phyloP scores from a whole-genome alignment of 2,888 invertebrate genomes.

The Oscheius sp. region DNA sequence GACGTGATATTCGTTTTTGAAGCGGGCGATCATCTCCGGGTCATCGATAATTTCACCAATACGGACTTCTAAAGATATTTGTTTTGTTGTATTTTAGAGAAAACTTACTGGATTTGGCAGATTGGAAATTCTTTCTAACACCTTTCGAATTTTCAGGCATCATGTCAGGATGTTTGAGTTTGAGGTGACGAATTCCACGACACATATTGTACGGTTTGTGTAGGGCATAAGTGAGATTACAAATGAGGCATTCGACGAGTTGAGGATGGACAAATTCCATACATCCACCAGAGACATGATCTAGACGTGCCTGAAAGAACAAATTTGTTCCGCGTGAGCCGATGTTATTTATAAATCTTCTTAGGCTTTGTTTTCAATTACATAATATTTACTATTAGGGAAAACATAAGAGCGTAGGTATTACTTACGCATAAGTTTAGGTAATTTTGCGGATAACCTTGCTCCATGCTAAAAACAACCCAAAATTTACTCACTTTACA shows the following conservation, averaged over 20 bases:
- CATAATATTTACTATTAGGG: background rate
- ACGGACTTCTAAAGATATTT: background rate
- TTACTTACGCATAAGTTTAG: too few relatives aligned
- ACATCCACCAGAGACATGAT: slow-evolving; percentile 66
- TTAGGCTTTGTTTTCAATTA: background rate
- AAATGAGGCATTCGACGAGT: slow-evolving; percentile 67
- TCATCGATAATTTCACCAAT: slow-evolving; percentile 47
- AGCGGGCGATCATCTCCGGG: slow-evolving; percentile 45
- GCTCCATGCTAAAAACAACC: too few relatives aligned
- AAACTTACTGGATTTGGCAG: background rate
- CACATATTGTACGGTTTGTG: slow-evolving; percentile 69
- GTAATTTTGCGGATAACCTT: too few relatives aligned
- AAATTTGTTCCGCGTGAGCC: too few relatives aligned
- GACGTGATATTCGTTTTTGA: slow-evolving; percentile 43
- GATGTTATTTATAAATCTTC: too few relatives aligned
- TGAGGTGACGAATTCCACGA: slow-evolving; percentile 67
- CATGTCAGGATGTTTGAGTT: slow-evolving; percentile 61
- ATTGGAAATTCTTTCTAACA: slow-evolving; percentile 10
- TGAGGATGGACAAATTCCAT: slow-evolving; percentile 68
- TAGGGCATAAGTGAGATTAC: slow-evolving; percentile 64
- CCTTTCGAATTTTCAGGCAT: slow-evolving; percentile 67
- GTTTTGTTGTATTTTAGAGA: background rate
- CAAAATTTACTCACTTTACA: slow-evolving; percentile 52
- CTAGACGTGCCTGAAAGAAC: slow-evolving; percentile 60
- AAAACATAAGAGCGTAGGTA: too few relatives aligned